phyloP scores from a whole-genome alignment of 2,113 vertebrate genomes.

The Elephantulus edwardii region DNA sequence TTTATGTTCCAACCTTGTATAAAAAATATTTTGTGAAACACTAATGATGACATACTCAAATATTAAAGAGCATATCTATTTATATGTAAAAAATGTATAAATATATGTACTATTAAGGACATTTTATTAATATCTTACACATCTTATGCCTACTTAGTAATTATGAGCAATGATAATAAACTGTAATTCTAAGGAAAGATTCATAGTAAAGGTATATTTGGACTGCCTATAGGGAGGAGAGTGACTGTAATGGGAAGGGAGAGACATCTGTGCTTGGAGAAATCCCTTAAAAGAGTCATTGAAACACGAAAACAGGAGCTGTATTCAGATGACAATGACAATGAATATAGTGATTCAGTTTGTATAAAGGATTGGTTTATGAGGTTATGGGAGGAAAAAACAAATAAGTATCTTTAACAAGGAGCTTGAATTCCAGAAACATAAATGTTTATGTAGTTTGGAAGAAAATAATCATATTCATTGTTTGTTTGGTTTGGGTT shows the following conservation, averaged over 20 bases:
- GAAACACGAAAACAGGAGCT: neutral
- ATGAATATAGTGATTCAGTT: neutral
- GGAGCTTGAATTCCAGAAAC: neutral
- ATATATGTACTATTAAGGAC: neutral
- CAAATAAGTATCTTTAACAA: neutral
- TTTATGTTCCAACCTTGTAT: neutral
- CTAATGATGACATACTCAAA: neutral
- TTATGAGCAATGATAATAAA: neutral
- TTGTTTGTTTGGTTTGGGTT: neutral
- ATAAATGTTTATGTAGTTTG: neutral
- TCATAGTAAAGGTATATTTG: neutral
- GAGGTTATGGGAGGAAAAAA: neutral
- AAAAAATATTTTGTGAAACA: neutral
- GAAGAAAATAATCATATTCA: neutral
- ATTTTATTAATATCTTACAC: neutral
- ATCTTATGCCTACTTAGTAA: neutral
- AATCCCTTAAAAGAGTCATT: neutral
- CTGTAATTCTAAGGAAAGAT: neutral
- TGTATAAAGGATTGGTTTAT: neutral
- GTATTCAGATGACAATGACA: neutral
- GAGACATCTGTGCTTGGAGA: neutral
- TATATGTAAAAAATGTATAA: neutral
- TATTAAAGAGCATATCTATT: neutral
- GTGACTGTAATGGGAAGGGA: too few species aligned
- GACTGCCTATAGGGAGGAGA: neutral